phyloP scores from a whole-genome alignment of 2,888 invertebrate genomes.

The Sarcophaga rosellei region DNA sequence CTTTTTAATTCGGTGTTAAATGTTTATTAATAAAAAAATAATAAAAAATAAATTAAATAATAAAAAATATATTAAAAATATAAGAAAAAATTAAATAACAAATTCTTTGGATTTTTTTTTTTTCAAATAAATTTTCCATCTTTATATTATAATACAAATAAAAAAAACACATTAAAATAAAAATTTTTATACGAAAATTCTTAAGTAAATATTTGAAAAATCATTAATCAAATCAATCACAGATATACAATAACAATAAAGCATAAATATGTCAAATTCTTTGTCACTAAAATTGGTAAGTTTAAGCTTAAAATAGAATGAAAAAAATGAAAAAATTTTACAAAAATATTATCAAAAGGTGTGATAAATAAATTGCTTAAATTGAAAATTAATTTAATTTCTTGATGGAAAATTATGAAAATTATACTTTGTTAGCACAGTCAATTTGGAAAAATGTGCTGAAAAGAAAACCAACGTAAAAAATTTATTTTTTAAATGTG shows the following conservation, averaged over 20 bases:
- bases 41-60: background rate
- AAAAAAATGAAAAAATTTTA: constrained; percentile 4
- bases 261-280: constrained; percentile 57
- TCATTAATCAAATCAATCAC: background rate
- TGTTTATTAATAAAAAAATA: constrained; percentile 1
- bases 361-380: constrained; percentile 11
- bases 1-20: constrained; percentile 18
- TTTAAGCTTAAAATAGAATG: background rate
- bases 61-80: background rate
- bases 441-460: background rate
- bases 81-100: constrained; percentile 20
- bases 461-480: constrained; percentile 9
- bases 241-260: constrained; percentile 11
- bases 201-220: constrained; percentile 28
- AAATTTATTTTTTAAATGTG: constrained; percentile 38
- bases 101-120: constrained; percentile 33
- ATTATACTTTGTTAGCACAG: background rate
- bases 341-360: background rate
- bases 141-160: constrained; percentile 2
- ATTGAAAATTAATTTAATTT: constrained; percentile 29
- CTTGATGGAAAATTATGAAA: background rate
- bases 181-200: constrained; percentile 9
- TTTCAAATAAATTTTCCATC: background rate
- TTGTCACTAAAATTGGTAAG: constrained; percentile 67
- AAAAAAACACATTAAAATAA: constrained; percentile 7